These are phyloP conservation scores for Pycnonotus jocosus DNA, from an alignment of 2,113 vertebrate species.

Conservation along the genomic window DNA sequence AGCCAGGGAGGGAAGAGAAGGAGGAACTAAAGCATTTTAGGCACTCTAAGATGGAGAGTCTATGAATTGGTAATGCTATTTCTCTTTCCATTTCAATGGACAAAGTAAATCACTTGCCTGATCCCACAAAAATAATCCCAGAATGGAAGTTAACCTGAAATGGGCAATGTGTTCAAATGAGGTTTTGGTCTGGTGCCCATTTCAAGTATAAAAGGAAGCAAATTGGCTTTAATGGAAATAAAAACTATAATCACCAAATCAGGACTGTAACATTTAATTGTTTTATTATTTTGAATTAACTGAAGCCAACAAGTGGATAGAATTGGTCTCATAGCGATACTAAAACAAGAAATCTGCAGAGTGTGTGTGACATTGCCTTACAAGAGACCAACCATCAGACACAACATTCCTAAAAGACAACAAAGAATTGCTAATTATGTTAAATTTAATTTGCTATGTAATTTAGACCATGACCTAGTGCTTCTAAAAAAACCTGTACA, in stretches of 20 bases:
- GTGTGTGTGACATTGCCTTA: not conserved
- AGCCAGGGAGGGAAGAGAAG: not conserved
- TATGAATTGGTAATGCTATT: not conserved
- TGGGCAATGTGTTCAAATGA: not conserved
- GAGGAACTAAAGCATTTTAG: not conserved
- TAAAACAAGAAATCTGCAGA: not conserved
- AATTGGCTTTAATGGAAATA: not conserved
- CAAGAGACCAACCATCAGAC: conserved; percentile 25
- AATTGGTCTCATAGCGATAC: not conserved
- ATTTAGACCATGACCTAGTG: not conserved
- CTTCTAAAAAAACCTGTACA: conserved; percentile 68
- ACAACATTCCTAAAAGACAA: conserved; percentile 26
- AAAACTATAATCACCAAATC: not conserved
- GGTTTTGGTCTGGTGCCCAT: not conserved
- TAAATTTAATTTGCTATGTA: conserved; percentile 17
- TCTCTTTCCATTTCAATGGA: not conserved
- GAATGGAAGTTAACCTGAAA: not conserved
- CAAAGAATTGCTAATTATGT: conserved; percentile 20
- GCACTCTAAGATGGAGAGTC: not conserved
- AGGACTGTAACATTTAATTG: not conserved
- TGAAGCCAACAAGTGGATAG: conserved; percentile 12
- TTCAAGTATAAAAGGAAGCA: not conserved
- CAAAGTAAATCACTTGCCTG: not conserved
- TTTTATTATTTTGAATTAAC: conserved; percentile 48
- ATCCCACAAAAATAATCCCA: not conserved